Conservation (phyloP, 2,888 invertebrate species). For the Tachina fera region DNA sequence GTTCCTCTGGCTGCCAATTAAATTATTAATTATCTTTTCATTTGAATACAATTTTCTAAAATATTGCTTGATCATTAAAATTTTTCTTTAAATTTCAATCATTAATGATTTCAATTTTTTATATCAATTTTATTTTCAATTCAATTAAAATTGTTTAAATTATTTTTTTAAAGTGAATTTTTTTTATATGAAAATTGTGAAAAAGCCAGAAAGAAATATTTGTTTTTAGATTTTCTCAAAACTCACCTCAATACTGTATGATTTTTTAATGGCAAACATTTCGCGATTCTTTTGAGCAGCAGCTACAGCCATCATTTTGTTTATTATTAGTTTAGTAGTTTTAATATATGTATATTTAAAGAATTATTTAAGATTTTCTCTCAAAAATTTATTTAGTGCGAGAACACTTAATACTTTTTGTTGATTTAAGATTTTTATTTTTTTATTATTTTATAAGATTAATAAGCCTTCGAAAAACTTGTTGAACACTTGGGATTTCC, state of each 20-base stretch:
- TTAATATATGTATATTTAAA: constrained; percentile 49
- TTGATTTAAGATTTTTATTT: constrained; percentile 34
- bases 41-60: no score
- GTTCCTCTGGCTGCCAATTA: no score
- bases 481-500: constrained; percentile 75
- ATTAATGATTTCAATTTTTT: no score
- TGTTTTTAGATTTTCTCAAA: constrained; percentile 15
- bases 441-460: constrained; percentile 30
- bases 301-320: constrained; percentile 92
- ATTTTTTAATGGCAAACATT: constrained; percentile 98
- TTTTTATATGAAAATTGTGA: neutral
- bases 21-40: no score
- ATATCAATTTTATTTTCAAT: no score
- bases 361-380: constrained; percentile 65
- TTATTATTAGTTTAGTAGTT: constrained; percentile 68
- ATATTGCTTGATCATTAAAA: no score
- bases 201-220: neutral
- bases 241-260: constrained; percentile 98
- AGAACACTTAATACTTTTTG: constrained; percentile 78
- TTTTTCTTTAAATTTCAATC: neutral
- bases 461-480: constrained; percentile 79
- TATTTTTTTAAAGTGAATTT: no score
- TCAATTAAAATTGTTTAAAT: neutral
- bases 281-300: constrained; percentile 97
- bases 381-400: constrained; percentile 78